Base-by-base conservation (phyloP, 2,113 vertebrate species). In the Tyto alba region DNA sequence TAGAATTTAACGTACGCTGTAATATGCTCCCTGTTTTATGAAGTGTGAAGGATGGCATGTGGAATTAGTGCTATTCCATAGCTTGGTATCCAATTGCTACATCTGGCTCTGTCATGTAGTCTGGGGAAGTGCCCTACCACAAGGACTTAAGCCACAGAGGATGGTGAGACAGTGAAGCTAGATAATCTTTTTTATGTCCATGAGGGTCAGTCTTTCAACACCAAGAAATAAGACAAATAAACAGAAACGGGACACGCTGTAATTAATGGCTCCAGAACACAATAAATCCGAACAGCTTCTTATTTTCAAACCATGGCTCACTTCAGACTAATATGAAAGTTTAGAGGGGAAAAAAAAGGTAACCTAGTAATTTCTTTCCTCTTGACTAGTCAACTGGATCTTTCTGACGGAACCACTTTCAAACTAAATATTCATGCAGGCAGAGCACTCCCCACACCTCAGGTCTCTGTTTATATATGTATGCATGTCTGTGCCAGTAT, bases 191-290 rank as follows among this genome's bases (percentile, higher is more conserved):
- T 95, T 93, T 90, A 93, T 96, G 87, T 96, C 96, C 83, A 27
- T 82, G 72, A 53, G 66, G 89, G 89, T 85, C 86, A 95, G 78
- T 95, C 96, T 96, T 97, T 95, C 97, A 98, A 96, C 95, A 98
- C 93, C 85, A 88, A 97, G 85, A 94, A 96, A 95, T 97, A 98
- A 97, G 94, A 97, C 94, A 98, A 98, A 98, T 95, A 98, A 98
- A 98, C 97, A 97, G 32, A 90, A 97, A 92, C 15, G 73, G 94
- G 62, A 93, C 89, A 97, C 95, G 53, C 90, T 97, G 68, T 97
- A 98, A 98, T 97, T 98, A 97, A 98, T 97, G 97, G 95, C 96
- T 98, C 95, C 93, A 96, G 94, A 96, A 96, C 93, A 97, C 87
- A 95, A 92, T 84, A 94, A 93, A 97, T 96, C 73, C 40, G 18